These are phyloP conservation scores for Paedocypris sp. DNA, from an alignment of 2,113 vertebrate species.

Conservation along the genomic window DNA sequence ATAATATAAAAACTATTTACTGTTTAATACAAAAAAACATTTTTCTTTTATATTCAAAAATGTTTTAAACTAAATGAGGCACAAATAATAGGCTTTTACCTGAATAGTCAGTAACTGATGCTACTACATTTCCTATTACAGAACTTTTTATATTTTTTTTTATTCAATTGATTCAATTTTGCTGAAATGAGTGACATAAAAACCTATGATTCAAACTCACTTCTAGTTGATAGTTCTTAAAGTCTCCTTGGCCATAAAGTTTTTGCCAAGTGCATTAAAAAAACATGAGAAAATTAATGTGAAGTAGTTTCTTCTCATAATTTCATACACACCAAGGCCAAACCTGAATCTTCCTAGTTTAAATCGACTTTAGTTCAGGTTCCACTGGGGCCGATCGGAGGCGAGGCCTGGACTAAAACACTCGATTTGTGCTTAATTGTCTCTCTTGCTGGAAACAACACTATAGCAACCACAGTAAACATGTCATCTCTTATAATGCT, in stretches of 20 bases:
- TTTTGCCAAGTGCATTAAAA: conserved; percentile 7
- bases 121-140: no score
- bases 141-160: no score
- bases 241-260: not conserved
- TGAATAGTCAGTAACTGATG: no score
- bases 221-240: not conserved
- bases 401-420: conserved; percentile 12
- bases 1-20: no score
- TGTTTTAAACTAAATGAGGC: no score
- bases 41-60: no score
- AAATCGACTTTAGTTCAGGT: conserved; percentile 23
- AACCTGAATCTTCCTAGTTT: conserved; percentile 21
- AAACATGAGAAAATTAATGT: conserved; percentile 14
- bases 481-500: conserved; percentile 52
- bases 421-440: conserved; percentile 39
- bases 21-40: no score
- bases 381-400: not conserved
- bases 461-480: conserved; percentile 48
- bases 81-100: no score
- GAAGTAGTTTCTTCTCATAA: conserved; percentile 4
- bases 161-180: no score
- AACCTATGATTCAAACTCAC: no score
- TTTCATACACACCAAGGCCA: not conserved
- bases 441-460: conserved; percentile 45
- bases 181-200: no score